Evolutionary conservation across 92 coral and sea anemone genomes (phyloP), one percentile per base, ranked within the genome.

Genomic region (Epizoanthus stellaris): DNA sequence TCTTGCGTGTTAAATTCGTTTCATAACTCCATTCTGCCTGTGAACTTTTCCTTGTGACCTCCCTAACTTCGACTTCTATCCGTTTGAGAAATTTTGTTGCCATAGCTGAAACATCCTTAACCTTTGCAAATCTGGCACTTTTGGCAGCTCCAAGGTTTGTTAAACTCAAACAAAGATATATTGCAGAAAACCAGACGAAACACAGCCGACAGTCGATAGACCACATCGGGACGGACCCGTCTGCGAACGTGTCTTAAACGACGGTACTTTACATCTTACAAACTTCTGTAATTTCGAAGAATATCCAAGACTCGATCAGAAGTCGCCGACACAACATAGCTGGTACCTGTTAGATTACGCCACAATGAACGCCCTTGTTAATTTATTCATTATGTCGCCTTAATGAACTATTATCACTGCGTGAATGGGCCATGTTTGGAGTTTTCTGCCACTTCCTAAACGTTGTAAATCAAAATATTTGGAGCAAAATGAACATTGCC

Each of bases 11-110:
- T 70, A 97, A 71, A 70, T 97, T 86, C 10, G 98, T 94, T 83
- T 89, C 90, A 49, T 94, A 97, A 65, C 61, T 73, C 98, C 98
- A 97, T 12, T 88, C 76, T 43, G 95, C 93, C 21, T 92, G 87
- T 58, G 85, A 84, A 75, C 90, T 95, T 36, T 80, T 70, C 20
- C 82, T 68, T 5, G 64, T 52, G 56, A 90, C 81, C 69, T 81
- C 76, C 14, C 92, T 84, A 25, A 93, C 98, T 45, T 88, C 82
- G 45, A 73, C 59, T 77, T 97, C 98, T 72, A 87, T 70, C 65
- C 83, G 85, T 53, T 53, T 84, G 7, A 97, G 82, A 42, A 97
- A 93, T 2, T 86, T 87, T 54, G 81, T 30, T 12, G 95, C 99
- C 36, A 95, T 84, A 23, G 88, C 89, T 4, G 89, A 80, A 88